Conservation (phyloP, 2,113 vertebrate species). For the Jacana jacana region DNA sequence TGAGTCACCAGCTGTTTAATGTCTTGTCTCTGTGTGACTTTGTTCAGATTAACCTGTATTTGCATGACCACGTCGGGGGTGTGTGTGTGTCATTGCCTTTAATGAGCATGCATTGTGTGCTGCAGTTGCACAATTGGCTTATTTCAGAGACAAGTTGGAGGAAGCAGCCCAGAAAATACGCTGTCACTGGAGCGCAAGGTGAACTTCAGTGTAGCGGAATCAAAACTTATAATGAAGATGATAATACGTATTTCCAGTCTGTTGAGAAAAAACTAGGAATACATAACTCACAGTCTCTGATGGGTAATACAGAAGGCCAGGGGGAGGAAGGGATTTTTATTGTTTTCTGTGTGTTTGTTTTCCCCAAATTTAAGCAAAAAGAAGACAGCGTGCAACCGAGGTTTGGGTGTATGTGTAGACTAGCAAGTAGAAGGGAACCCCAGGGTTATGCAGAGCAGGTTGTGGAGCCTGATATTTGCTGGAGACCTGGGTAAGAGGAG, state of each 20-base stretch:
- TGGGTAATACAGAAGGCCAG: not conserved
- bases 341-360: not conserved
- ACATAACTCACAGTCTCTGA: not conserved
- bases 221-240: not conserved
- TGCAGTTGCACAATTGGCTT: not conserved
- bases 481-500: not conserved
- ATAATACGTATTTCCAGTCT: not conserved
- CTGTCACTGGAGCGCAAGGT: not conserved
- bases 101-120: not conserved
- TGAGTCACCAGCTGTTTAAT: not conserved
- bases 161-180: not conserved
- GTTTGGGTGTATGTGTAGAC: rapidly evolving
- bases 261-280: not conserved
- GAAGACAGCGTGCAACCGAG: rapidly evolving
- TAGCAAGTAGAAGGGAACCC: not conserved
- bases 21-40: not conserved
- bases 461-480: not conserved
- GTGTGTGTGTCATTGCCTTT: not conserved
- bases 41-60: not conserved
- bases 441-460: not conserved
- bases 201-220: not conserved
- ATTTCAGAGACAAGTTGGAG: not conserved
- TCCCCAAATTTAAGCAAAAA: not conserved
- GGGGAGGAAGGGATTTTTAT: not conserved
- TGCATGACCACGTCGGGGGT: not conserved